Conservation (phyloP, 2,888 invertebrate genomes). For the Prosopocoilus inquinatus region DNA sequence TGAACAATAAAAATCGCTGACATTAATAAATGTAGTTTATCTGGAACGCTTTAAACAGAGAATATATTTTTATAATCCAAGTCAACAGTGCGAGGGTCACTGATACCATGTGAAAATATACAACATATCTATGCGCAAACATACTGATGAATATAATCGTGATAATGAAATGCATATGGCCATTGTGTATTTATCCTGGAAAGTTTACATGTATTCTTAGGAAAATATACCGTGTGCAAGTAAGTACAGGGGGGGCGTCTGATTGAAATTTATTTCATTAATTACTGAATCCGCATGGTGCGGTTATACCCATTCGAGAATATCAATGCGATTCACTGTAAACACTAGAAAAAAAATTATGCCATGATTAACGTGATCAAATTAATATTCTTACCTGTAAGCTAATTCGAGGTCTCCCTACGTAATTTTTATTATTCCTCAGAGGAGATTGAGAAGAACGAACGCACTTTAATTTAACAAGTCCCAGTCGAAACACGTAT, state of each 20-base stretch:
- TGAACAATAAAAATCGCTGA: neutral
- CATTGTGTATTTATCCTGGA: constrained; percentile 18
- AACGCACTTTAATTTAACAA: constrained; percentile 13
- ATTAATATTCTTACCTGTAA: constrained; percentile 9
- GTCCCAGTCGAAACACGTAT: constrained; percentile 15
- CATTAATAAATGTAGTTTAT: constrained; percentile 12
- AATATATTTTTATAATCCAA: constrained; percentile 27
- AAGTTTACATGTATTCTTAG: constrained; percentile 6
- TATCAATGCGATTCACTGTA: too few species aligned
- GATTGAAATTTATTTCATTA: constrained; percentile 1
- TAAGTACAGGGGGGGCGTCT: neutral
- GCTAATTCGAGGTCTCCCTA: constrained; percentile 7
- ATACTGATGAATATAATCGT: constrained; percentile 16
- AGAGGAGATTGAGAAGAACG: constrained; percentile 6
- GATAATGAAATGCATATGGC: constrained; percentile 22
- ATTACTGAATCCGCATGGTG: too few species aligned
- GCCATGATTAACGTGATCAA: too few species aligned
- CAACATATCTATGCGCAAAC: constrained; percentile 16
- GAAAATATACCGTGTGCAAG: constrained; percentile 2
- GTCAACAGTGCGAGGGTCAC: constrained; percentile 30
- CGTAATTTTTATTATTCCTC: constrained; percentile 11
- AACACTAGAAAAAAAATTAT: too few species aligned
- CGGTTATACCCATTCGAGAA: too few species aligned
- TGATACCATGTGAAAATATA: constrained; percentile 21
- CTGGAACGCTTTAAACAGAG: constrained; percentile 8